Conservation (phyloP, 2,888 invertebrate species). For the Neuroscelio doddi region DNA sequence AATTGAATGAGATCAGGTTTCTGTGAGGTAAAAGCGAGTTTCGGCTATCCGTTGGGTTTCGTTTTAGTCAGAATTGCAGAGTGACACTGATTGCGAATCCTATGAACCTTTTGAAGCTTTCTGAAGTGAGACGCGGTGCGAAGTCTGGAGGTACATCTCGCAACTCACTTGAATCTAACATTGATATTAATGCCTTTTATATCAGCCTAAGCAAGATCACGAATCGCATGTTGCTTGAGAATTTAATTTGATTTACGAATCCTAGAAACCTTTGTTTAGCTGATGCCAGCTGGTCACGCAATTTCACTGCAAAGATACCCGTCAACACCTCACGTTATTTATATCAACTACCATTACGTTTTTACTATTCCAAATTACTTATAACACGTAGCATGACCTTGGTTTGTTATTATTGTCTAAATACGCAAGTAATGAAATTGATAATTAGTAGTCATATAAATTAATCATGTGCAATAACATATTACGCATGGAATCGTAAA, state of each 20-base stretch:
- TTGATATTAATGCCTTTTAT: constrained; percentile 62
- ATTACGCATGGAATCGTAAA: too few species aligned
- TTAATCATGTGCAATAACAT: too few species aligned
- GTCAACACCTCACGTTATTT: constrained; percentile 7
- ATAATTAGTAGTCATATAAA: too few species aligned
- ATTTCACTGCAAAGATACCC: constrained; percentile 45
- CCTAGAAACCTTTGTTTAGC: constrained; percentile 69
- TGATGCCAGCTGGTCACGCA: constrained; percentile 69
- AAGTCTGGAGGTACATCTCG: constrained; percentile 64
- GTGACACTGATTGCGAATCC: background rate
- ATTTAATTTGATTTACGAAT: constrained; percentile 70
- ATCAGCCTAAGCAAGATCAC: constrained; percentile 53
- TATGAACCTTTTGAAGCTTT: constrained; percentile 18
- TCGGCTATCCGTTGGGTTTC: background rate
- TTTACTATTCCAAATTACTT: background rate
- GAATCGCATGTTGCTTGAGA: constrained; percentile 67
- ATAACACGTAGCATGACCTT: constrained; percentile 2
- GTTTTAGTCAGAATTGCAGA: background rate
- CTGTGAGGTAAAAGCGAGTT: background rate
- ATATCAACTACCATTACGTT: background rate
- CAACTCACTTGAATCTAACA: constrained; percentile 65
- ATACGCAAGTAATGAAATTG: too few species aligned
- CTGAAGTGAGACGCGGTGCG: constrained; percentile 70
- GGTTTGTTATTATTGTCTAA: constrained; percentile 1
- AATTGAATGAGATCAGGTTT: constrained; percentile 17